Base-by-base conservation (phyloP, 2,113 vertebrate species). In the Carassius auratus region DNA sequence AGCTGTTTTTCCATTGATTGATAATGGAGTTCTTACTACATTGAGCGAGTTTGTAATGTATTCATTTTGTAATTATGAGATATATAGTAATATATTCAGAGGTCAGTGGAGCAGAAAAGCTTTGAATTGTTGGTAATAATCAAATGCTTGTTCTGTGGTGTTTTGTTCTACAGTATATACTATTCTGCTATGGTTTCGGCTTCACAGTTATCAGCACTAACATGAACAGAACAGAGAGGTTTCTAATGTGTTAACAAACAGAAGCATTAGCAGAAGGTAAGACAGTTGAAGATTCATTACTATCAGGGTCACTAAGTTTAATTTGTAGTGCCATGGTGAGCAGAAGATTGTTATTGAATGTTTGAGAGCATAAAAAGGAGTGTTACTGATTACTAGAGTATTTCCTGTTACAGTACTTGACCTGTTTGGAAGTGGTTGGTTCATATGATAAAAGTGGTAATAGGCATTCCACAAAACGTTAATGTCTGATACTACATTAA, bases 1-100 rank as follows among this genome's bases (percentile, higher is more conserved):
- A n/a, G n/a, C n/a, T n/a, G n/a, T n/a, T n/a, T n/a, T 81, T 76
- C 23, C 83, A 68, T 45, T 48, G 69, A 90, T 87, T 83, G 50
- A 87, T 83, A 76, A 59, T 61, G 52, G 45, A 90, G 55, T 81
- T 68, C 48, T 71, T 59, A 83, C 17, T 86, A 52, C 85, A 84
- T 74, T 87, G 52, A 87, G 71, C 81, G 66, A 81, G 36, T 74
- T 75, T 45, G 45, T 55, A 59, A 88, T 90, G 87, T 88, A 89
- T 85, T 86, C 86, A 71, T 89, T 88, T 89, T 87, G 86, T 88
- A n/a, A 90, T 92, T 83, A 89, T 87, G 87, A 85, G 33, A 81
- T 75, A 17, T 68, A 59, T 38, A 10, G 38, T 78, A 12, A 68
- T 81, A 26, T 62, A 89, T 87, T 89, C 66, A 83, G 87, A 88